These are phyloP conservation scores for Flexamia atlantica DNA, from an alignment of 2,888 invertebrate species.

Conservation along the genomic window DNA sequence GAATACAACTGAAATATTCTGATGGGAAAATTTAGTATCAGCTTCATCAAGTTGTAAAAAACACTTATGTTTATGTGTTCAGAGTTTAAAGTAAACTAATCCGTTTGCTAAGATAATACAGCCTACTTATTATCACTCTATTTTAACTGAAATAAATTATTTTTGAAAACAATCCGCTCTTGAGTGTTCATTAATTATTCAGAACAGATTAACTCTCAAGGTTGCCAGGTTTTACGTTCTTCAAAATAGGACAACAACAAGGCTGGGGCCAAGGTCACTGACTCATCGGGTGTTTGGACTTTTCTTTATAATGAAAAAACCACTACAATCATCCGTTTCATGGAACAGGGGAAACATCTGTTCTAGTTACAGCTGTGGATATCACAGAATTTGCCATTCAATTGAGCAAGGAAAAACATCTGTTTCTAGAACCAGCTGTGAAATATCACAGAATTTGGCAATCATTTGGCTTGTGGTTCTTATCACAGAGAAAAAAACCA, in stretches of 20 bases:
- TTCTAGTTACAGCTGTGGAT: background rate
- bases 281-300: background rate
- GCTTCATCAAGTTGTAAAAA: too few relatives aligned
- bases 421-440: background rate
- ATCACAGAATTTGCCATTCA: background rate
- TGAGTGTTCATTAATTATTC: background rate
- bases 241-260: slow-evolving; percentile 21
- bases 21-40: too few relatives aligned
- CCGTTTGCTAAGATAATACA: too few relatives aligned
- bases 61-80: too few relatives aligned
- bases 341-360: background rate
- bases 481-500: background rate
- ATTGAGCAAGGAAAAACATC: background rate
- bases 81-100: too few relatives aligned
- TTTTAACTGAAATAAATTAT: background rate
- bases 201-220: background rate
- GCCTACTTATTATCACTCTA: too few relatives aligned
- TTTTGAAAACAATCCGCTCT: too few relatives aligned
- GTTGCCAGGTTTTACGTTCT: background rate
- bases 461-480: background rate
- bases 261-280: background rate
- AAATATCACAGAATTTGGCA: background rate
- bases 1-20: too few relatives aligned
- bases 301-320: background rate
- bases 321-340: background rate